Evolutionary conservation across 1,140 invertebrate species (phyloP).

Genomic region (Coptotermes formosanus): DNA sequence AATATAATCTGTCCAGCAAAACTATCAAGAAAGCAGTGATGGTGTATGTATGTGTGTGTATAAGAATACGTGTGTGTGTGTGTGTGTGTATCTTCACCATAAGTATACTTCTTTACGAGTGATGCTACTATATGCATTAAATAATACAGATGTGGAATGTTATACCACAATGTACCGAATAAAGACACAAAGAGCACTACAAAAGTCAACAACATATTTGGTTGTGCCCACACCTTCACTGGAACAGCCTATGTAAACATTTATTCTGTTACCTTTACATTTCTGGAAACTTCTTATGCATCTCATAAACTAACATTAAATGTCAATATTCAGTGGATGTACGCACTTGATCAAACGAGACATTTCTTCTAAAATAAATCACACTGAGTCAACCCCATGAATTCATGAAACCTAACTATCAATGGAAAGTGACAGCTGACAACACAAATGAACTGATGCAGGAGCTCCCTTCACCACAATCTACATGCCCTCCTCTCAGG

Average conservation of each 20-base stretch:
- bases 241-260: neutral
- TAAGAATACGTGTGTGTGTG: too few relatives aligned
- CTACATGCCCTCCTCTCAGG: neutral
- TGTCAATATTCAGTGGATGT: neutral
- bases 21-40: neutral
- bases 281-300: too few relatives aligned
- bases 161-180: neutral
- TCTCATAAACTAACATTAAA: too few relatives aligned
- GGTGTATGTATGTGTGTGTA: neutral
- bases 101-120: neutral
- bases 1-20: neutral
- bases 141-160: neutral
- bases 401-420: neutral
- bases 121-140: neutral
- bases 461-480: neutral
- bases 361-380: neutral
- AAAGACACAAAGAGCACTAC: neutral
- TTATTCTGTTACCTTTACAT: neutral
- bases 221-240: neutral
- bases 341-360: neutral
- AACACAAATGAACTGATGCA: neutral
- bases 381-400: neutral
- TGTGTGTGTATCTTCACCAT: neutral
- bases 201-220: neutral
- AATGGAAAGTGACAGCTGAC: neutral